phyloP scores from a whole-genome alignment of 1,140 invertebrate species.

The Pogonomyrmex barbatus region DNA sequence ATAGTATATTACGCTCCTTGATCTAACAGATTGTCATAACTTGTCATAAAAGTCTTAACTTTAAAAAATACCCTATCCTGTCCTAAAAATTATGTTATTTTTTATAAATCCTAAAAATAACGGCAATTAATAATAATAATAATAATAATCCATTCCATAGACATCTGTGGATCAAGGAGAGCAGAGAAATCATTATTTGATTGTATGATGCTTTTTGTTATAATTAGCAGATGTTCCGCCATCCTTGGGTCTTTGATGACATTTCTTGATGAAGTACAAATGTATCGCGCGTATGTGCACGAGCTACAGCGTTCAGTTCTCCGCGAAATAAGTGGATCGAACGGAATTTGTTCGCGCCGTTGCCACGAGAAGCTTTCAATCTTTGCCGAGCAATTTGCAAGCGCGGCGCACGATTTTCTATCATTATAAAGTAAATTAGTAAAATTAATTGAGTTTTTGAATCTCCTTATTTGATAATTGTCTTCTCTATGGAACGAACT shows the following conservation, averaged over 20 bases:
- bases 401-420: constrained; percentile 75
- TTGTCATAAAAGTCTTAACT: constrained; percentile 4
- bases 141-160: not conserved
- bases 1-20: constrained; percentile 4
- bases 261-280: constrained; percentile 59
- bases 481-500: not conserved
- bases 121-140: not conserved
- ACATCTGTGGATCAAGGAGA: constrained; percentile 30
- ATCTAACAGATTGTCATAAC: constrained; percentile 6
- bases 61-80: not conserved
- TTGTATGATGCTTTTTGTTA: not conserved
- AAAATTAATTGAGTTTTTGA: not conserved
- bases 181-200: not conserved
- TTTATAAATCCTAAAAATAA: not conserved
- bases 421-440: constrained; percentile 56
- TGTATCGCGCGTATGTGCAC: constrained; percentile 76
- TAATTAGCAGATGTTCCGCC: constrained; percentile 12
- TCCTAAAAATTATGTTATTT: not conserved
- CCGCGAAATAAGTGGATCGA: constrained; percentile 80
- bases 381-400: constrained; percentile 71
- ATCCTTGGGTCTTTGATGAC: constrained; percentile 16
- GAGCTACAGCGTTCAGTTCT: constrained; percentile 76
- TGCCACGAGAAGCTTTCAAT: constrained; percentile 82
- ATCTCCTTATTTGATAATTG: not conserved
- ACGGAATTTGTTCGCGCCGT: constrained; percentile 53